Evolutionary conservation across 2,888 invertebrate genomes (phyloP).

Genomic region (Polyommatus icarus): DNA sequence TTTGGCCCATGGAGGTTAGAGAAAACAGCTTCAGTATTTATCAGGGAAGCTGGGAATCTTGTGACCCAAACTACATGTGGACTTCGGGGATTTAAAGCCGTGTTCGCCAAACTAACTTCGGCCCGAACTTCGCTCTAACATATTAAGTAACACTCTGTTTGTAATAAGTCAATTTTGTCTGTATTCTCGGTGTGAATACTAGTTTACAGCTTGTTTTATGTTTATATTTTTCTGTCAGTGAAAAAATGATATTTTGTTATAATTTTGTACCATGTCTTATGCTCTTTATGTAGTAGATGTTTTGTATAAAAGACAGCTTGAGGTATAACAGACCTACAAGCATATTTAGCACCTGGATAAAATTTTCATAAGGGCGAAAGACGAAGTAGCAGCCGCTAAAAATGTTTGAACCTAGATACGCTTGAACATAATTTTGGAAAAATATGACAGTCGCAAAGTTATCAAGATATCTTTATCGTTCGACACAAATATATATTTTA

Average conservation of each 20-base stretch:
- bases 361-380: no score
- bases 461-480: no score
- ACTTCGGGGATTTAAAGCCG: constrained; percentile 30
- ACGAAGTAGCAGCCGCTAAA: no score
- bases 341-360: no score
- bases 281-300: no score
- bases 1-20: constrained; percentile 4
- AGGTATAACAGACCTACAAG: no score
- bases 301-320: no score
- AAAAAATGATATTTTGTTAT: background rate
- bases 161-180: background rate
- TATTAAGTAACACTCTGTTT: constrained; percentile 12
- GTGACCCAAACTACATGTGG: constrained; percentile 30
- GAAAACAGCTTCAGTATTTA: constrained; percentile 17
- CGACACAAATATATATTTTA: no score
- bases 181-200: background rate
- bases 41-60: constrained; percentile 26
- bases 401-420: no score
- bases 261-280: no score
- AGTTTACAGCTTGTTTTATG: background rate
- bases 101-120: constrained; percentile 21
- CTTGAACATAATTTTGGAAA: no score
- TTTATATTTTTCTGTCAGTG: background rate
- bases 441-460: no score
- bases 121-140: background rate